These are phyloP conservation scores for Poeciliopsis presidionis DNA, from an alignment of 2,797 vertebrate genomes.

Conservation along the genomic window DNA sequence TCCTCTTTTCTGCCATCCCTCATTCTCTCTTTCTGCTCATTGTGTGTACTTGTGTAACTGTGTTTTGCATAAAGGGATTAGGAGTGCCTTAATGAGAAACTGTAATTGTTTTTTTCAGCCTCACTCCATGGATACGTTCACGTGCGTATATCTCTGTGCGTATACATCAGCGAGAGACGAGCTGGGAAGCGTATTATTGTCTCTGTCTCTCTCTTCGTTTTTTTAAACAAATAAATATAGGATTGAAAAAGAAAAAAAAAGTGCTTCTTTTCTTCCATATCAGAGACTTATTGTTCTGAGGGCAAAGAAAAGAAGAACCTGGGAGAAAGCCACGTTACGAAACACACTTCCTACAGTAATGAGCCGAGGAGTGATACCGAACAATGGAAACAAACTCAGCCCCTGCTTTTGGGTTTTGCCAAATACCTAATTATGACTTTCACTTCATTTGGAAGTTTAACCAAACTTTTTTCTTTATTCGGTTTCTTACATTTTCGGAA, in stretches of 20 bases:
- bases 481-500: not conserved
- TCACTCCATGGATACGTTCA: conserved; percentile 76
- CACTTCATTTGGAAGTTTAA: conserved; percentile 51
- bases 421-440: conserved; percentile 58
- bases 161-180: conserved; percentile 55
- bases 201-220: no score
- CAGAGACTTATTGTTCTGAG: conserved; percentile 64
- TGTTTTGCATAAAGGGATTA: conserved; percentile 99
- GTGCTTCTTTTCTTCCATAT: conserved; percentile 52
- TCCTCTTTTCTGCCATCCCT: conserved; percentile 69
- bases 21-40: conserved; percentile 86
- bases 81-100: conserved; percentile 99
- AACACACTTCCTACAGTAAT: conserved; percentile 66
- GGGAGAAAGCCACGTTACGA: conserved; percentile 59
- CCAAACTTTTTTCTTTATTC: conserved; percentile 48
- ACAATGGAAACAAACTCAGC: conserved; percentile 62
- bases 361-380: conserved; percentile 63
- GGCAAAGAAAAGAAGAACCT: conserved; percentile 33
- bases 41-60: conserved; percentile 99
- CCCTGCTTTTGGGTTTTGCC: conserved; percentile 32
- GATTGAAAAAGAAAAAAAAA: conserved; percentile 67
- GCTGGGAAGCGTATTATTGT: conserved; percentile 63
- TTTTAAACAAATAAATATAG: conserved; percentile 65
- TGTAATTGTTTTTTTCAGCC: conserved; percentile 89
- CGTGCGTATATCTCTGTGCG: conserved; percentile 57